A percentile compares a stretch with the other conserved stretches of the same genome.
Conservation (phyloP, 2,113 vertebrate species). For the Phrynocephalus versicolor region DNA sequence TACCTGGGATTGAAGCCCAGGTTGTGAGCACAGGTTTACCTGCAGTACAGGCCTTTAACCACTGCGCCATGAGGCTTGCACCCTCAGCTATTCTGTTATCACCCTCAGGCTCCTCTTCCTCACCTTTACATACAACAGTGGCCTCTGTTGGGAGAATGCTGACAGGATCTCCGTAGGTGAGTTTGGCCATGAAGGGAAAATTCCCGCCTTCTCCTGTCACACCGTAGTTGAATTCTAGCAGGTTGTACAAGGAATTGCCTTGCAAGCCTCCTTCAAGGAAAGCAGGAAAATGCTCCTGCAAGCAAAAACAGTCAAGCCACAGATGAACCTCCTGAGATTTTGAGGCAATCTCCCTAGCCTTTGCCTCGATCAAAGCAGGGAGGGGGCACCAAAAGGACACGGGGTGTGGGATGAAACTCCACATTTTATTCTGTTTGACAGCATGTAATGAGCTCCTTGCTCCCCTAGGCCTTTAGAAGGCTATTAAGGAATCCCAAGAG, state of each 20-base stretch:
- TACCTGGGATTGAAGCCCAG: no score
- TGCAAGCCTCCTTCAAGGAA: slow-evolving; percentile 59
- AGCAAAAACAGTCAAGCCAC: neutral
- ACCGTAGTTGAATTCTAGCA: slow-evolving; percentile 70
- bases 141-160: slow-evolving; percentile 65
- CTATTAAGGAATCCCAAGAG: neutral
- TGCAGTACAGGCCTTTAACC: no score
- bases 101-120: neutral
- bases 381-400: no score
- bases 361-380: no score
- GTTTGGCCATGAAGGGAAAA: slow-evolving; percentile 41
- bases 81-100: neutral
- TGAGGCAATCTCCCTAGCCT: neutral
- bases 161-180: slow-evolving; percentile 62
- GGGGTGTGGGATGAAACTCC: no score
- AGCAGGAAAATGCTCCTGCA: slow-evolving; percentile 53
- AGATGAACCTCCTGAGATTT: neutral
- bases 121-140: slow-evolving; percentile 54
- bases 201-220: neutral
- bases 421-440: no score
- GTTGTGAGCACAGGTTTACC: no score
- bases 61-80: no score
- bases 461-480: neutral
- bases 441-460: neutral
- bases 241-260: slow-evolving; percentile 68